phyloP scores from a whole-genome alignment of 2,113 vertebrate genomes.

The Mustelus asterias region DNA sequence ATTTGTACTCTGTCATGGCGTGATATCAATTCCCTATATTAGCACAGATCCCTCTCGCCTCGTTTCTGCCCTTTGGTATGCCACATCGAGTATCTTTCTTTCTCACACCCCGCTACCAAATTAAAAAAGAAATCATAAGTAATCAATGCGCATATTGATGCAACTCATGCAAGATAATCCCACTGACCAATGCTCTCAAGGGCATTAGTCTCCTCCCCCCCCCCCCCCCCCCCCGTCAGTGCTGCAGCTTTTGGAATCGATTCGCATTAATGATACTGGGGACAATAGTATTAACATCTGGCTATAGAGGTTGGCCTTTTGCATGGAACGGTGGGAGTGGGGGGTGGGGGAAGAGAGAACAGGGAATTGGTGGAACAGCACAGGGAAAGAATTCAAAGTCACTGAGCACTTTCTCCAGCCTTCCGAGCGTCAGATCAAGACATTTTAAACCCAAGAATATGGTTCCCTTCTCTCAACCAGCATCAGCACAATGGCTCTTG shows the following conservation, averaged over 20 bases:
- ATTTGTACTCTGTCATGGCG: too few relatives aligned
- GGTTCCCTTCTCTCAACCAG: not conserved
- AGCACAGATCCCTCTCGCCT: too few relatives aligned
- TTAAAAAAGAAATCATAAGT: not conserved
- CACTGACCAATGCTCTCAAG: not conserved
- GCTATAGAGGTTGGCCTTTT: not conserved
- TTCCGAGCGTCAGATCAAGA: not conserved
- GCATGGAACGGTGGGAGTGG: too few relatives aligned
- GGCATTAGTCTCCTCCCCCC: not conserved
- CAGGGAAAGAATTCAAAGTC: not conserved
- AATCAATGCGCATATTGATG: not conserved
- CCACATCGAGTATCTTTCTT: not conserved
- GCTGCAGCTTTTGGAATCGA: not conserved
- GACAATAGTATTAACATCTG: not conserved
- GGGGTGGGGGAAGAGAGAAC: not conserved
- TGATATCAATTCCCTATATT: too few relatives aligned
- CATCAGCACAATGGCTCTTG: not conserved
- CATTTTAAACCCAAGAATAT: not conserved
- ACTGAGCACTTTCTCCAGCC: not conserved
- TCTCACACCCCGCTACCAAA: not conserved
- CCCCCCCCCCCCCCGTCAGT: too few relatives aligned
- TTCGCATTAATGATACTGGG: not conserved
- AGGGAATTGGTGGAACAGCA: not conserved
- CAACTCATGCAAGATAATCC: not conserved
- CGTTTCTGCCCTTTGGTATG: too few relatives aligned